phyloP scores from a whole-genome alignment of 2,113 vertebrate genomes.

The Hydrolagus affinis region DNA sequence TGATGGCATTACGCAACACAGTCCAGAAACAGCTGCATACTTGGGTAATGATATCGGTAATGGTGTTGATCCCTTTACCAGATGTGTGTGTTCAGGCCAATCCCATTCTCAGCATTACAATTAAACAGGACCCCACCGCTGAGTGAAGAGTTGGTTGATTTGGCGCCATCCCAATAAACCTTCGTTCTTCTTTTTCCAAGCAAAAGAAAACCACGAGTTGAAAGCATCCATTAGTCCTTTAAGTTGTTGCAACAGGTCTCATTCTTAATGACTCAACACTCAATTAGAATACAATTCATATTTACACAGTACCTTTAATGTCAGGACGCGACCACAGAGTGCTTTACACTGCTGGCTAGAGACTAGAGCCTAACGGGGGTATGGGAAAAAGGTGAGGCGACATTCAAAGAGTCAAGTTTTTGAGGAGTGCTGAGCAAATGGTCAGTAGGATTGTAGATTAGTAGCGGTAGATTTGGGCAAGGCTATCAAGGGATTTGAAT shows the following conservation, averaged over 20 bases:
- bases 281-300: background rate
- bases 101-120: conserved; percentile 31
- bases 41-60: conserved; percentile 41
- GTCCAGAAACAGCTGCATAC: conserved; percentile 51
- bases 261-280: conserved; percentile 24
- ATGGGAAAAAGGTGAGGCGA: too few species aligned
- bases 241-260: conserved; percentile 2
- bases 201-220: background rate
- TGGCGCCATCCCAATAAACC: background rate
- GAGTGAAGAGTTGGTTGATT: conserved; percentile 30
- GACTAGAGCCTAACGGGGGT: too few species aligned
- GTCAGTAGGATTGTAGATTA: too few species aligned
- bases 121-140: conserved; percentile 34
- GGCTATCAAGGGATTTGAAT: too few species aligned
- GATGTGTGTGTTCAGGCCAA: conserved; percentile 44
- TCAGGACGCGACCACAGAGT: too few species aligned
- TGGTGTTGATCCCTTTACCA: conserved; percentile 52
- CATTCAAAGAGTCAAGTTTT: too few species aligned
- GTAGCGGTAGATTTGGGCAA: too few species aligned
- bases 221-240: background rate
- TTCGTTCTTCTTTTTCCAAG: conserved; percentile 8
- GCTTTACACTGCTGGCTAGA: too few species aligned
- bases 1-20: conserved; percentile 47
- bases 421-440: too few species aligned
- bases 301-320: too few species aligned